phyloP scores from a whole-genome alignment of 2,888 invertebrate genomes.

The Lampropteryx suffumata region DNA sequence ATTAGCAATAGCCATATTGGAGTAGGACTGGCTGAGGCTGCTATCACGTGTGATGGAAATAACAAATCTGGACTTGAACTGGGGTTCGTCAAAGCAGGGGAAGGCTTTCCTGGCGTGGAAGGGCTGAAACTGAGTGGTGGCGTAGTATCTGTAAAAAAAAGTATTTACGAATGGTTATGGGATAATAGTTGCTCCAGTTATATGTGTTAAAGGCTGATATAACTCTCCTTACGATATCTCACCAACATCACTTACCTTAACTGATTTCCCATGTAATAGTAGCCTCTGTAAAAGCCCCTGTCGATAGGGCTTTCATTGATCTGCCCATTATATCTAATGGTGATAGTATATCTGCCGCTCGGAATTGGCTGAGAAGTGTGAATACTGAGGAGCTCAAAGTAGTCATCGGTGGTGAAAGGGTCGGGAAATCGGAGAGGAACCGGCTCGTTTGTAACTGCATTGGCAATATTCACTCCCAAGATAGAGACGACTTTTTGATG shows the following conservation, averaged over 20 bases:
- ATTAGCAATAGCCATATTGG: slow-evolving; percentile 85
- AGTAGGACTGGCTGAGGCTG: slow-evolving; percentile 77
- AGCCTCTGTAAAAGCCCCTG: slow-evolving; percentile 73
- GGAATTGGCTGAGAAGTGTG: slow-evolving; percentile 52
- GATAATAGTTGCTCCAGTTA: no score
- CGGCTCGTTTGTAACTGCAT: slow-evolving; percentile 32
- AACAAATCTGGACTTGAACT: slow-evolving; percentile 88
- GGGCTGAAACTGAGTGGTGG: slow-evolving; percentile 91
- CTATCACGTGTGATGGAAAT: slow-evolving; percentile 85
- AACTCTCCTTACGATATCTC: no score
- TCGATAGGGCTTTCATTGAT: slow-evolving; percentile 69
- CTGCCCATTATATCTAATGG: slow-evolving; percentile 53
- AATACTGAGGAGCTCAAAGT: slow-evolving; percentile 62
- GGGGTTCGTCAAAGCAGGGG: slow-evolving; percentile 95
- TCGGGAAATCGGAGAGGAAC: slow-evolving; percentile 48
- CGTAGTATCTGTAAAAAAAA: slow-evolving; percentile 59
- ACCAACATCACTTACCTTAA: slow-evolving; percentile 50
- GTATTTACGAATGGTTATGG: background rate
- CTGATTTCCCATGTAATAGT: slow-evolving; percentile 55
- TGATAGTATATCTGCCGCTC: slow-evolving; percentile 58
- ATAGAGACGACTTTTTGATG: slow-evolving; percentile 70
- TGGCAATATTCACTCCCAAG: slow-evolving; percentile 45
- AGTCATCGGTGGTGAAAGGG: slow-evolving; percentile 55
- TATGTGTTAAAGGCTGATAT: no score
- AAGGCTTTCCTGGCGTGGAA: slow-evolving; percentile 91